Evolutionary conservation across 2,888 invertebrate genomes (phyloP), one percentile per base, ranked within the genome.

Genomic region (Orgyia antiqua): DNA sequence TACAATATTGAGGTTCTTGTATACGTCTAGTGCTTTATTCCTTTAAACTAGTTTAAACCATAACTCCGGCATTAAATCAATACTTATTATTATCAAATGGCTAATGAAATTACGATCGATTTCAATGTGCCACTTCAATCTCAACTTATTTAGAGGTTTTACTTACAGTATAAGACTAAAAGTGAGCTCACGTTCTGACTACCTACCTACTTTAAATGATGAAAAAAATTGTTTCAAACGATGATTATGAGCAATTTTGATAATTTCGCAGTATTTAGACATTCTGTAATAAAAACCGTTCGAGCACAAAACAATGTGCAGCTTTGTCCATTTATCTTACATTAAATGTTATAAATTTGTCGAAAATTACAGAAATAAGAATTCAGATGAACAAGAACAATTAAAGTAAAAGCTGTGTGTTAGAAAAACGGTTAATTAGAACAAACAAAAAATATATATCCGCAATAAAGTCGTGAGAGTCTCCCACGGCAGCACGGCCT

Each of bases 341-440:
- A 32, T 32, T 32, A 32, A 23, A 10, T 24, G 11, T 20, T 11
- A 32, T 26, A 36, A 36, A 36, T 39, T 36, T 19, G 31, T 31
- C 43, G 33, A 42, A 49, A 55, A 50, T 42, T 45, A 39, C 51
- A 49, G 34, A 51, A 51, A 58, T 40, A 37, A 31, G 29, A 27
- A 45, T 53, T 53, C 39, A 56, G 55, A 55, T 46, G 52, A 50
- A 40, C 45, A 48, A 55, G 58, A 72, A 70, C 74, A 78, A 86
- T 84, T 83, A 83, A 77, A 72, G 83, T 82, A 84, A 86, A 80
- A 84, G 84, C 73, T 51, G 73, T 67, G 68, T 73, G 68, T 75
- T 75, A 80, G 64, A 80, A 83, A 77, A 78, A 83, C 77, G 70
- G 77, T 79, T 86, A 86, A 86, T 86, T 83, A 80, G 78, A 79